Evolutionary conservation across 2,888 invertebrate species (phyloP).

Genomic region (Caenorhabditis japonica): DNA sequence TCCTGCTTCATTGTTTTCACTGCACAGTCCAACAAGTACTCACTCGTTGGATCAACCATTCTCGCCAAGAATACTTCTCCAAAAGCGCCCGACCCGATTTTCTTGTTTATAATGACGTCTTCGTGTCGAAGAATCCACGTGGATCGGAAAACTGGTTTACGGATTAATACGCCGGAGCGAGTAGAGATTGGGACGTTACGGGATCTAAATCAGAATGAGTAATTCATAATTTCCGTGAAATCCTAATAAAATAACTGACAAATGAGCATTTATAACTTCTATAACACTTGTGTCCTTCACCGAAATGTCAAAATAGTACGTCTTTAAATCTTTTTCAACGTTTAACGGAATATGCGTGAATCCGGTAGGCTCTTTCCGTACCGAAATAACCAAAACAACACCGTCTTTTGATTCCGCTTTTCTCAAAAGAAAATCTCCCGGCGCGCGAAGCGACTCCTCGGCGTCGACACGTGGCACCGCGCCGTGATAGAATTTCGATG

Average conservation of each 20-base stretch:
- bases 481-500: slow-evolving; percentile 67
- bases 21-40: slow-evolving; percentile 62
- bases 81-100: slow-evolving; percentile 68
- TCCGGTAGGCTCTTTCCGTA: slow-evolving; percentile 6
- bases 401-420: slow-evolving; percentile 59
- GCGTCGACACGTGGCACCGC: slow-evolving; percentile 66
- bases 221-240: neutral
- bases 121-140: slow-evolving; percentile 68
- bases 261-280: slow-evolving; percentile 23
- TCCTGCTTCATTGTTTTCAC: slow-evolving; percentile 69
- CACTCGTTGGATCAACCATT: slow-evolving; percentile 46
- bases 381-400: slow-evolving; percentile 25
- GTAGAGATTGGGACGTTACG: slow-evolving; percentile 53
- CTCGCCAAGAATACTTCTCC: slow-evolving; percentile 62
- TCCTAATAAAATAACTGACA: too few relatives aligned
- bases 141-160: slow-evolving; percentile 47
- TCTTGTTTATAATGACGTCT: slow-evolving; percentile 58
- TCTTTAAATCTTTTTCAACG: slow-evolving; percentile 11
- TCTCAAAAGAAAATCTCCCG: slow-evolving; percentile 67
- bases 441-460: slow-evolving; percentile 57
- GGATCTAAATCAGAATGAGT: slow-evolving; percentile 24
- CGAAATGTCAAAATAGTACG: slow-evolving; percentile 24
- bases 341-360: slow-evolving; percentile 33
- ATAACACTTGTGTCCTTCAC: slow-evolving; percentile 19
- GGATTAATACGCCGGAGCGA: slow-evolving; percentile 23